Base-by-base conservation (phyloP, 2,797 vertebrate genomes). In the Enoplosus armatus region DNA sequence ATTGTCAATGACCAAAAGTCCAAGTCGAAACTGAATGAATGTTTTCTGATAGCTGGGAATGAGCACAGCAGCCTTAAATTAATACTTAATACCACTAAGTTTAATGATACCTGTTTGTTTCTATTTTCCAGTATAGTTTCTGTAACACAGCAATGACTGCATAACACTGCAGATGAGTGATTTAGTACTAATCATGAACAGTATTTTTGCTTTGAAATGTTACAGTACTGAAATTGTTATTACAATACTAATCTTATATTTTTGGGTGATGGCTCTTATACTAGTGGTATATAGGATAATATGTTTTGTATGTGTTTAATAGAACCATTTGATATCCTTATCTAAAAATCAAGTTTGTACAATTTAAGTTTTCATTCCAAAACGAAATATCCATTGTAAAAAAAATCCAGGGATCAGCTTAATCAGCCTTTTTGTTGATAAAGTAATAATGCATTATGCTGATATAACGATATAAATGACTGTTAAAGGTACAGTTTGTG, bases 21-120 rank as follows among this genome's bases (percentile, higher is more conserved):
- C 22, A 22, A 59, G 24, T 60, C 20, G 3, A 68, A 80, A 48
- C 33, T 61, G 35, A 61, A 29, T 66, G 53, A 69, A 39, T 53
- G 61, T 73, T 63, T 54, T 69, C 72, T 61, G 20, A 62, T 33
- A 41, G 60, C 14, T 72, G 33, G 18, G 33, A 75, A 58, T 29
- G 35, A 76, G 26, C 37, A 68, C 43, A 12, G n/a, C 43, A 55
- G 56, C 68, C 61, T 78, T 72, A 77, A 63, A 76, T 54, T 5
- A 71, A 81, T 14, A 14, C 31, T 31, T 26, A 37, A 65, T 68
- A 79, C 41, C 69, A 72, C 53, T 70, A 45, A 12, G 1, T 61
- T 35, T n/a, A 64, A 67, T 29, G 8, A 51, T 56, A 33, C 8
- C 3, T 14, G 6, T 61, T 61, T 66, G 8, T 59, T 65, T 67